Percentiles rank a stretch among this genome's conserved stretches.
These are phyloP conservation scores for Leucoraja ocellata DNA, from an alignment of 2,797 vertebrate genomes.

Conservation along the genomic window DNA sequence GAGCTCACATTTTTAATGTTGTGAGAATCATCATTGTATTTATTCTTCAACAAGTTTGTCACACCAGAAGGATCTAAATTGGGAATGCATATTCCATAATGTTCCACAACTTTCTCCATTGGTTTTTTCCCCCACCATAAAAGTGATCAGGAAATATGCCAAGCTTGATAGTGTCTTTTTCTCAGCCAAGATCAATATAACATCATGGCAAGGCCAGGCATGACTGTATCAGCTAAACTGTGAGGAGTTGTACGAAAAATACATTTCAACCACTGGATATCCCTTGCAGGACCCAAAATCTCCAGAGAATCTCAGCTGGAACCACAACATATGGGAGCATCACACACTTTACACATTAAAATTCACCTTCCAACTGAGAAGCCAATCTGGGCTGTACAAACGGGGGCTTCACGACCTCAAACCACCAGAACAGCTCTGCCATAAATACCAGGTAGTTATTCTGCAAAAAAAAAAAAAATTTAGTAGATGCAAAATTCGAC, in stretches of 20 bases:
- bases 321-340: background rate
- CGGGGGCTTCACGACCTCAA: conserved; percentile 87
- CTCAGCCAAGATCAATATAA: background rate
- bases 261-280: background rate
- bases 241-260: too few relatives aligned
- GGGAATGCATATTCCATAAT: background rate
- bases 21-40: background rate
- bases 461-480: conserved; percentile 51
- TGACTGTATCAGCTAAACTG: background rate
- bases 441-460: conserved; percentile 96
- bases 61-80: background rate
- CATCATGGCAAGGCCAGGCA: background rate
- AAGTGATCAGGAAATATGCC: background rate
- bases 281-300: background rate
- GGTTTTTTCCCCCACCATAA: too few relatives aligned
- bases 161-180: background rate
- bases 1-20: background rate
- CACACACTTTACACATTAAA: background rate
- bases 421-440: conserved; percentile 96
- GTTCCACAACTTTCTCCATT: background rate
- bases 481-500: background rate
- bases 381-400: conserved; percentile 83
- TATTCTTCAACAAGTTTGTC: background rate
- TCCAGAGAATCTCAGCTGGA: background rate
- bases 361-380: conserved; percentile 49